phyloP scores from a whole-genome alignment of 2,888 invertebrate genomes.

The Trisateles emortualis region DNA sequence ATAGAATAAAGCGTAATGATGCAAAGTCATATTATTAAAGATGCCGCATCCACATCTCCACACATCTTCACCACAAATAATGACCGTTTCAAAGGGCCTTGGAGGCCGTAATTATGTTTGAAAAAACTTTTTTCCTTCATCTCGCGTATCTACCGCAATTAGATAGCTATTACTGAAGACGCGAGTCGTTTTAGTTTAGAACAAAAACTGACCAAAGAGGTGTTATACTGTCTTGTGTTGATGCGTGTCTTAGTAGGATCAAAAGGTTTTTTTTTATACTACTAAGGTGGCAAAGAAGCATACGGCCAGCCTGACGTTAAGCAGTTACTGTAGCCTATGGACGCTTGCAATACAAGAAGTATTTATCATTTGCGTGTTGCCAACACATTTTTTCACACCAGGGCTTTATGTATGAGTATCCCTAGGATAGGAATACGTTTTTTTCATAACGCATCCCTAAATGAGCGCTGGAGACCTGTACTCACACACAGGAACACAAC shows the following conservation, averaged over 20 bases:
- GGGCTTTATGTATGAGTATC: too few species aligned
- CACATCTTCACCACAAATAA: slow-evolving; percentile 16
- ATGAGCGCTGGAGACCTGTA: too few species aligned
- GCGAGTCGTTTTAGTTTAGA: slow-evolving; percentile 12
- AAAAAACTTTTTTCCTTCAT: slow-evolving; percentile 43
- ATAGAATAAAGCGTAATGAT: too few species aligned
- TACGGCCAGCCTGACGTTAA: too few species aligned
- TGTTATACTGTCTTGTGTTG: not conserved
- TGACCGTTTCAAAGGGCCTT: slow-evolving; percentile 22
- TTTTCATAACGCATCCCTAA: too few species aligned
- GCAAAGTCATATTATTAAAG: not conserved
- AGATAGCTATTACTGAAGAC: slow-evolving; percentile 35
- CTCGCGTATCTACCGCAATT: slow-evolving; percentile 36
- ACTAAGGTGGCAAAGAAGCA: not conserved
- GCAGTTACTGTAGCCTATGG: too few species aligned
- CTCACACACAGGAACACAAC: too few species aligned
- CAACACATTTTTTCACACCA: too few species aligned
- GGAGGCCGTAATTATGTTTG: slow-evolving; percentile 56
- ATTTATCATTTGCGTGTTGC: too few species aligned
- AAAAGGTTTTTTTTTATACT: not conserved
- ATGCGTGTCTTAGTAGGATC: not conserved
- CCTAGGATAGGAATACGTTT: too few species aligned
- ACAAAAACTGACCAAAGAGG: slow-evolving; percentile 1
- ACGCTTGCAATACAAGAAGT: too few species aligned
- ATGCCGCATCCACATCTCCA: slow-evolving; percentile 20